phyloP scores from a whole-genome alignment of 2,113 vertebrate species.

The Heptranchias perlo region DNA sequence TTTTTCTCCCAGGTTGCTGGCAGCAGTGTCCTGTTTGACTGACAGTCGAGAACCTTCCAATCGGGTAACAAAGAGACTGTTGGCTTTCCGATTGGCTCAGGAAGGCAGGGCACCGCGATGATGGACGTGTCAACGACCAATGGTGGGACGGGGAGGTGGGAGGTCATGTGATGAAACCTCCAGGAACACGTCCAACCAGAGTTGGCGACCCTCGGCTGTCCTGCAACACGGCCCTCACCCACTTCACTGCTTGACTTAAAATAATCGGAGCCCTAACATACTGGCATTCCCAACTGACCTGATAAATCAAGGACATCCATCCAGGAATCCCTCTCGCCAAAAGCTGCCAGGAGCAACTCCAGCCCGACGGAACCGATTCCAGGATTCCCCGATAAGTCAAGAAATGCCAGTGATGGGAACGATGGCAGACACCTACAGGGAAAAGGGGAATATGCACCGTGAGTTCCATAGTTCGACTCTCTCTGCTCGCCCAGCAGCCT shows the following conservation, averaged over 20 bases:
- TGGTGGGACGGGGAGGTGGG: neutral
- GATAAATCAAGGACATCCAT: slow-evolving; percentile 59
- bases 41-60: too few relatives aligned
- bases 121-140: neutral
- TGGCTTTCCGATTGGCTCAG: too few relatives aligned
- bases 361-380: slow-evolving; percentile 56
- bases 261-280: too few relatives aligned
- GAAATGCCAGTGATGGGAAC: slow-evolving; percentile 59
- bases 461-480: neutral
- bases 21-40: too few relatives aligned
- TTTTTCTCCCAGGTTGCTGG: too few relatives aligned
- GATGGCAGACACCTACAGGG: slow-evolving; percentile 56
- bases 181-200: too few relatives aligned
- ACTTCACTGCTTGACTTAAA: too few relatives aligned
- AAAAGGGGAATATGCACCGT: neutral
- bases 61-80: too few relatives aligned
- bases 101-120: too few relatives aligned
- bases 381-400: slow-evolving; percentile 74
- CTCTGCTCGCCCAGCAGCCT: neutral
- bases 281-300: slow-evolving; percentile 49
- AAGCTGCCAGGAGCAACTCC: slow-evolving; percentile 52
- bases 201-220: too few relatives aligned
- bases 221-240: too few relatives aligned
- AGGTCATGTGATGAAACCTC: neutral
- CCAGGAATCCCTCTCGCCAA: slow-evolving; percentile 50